Evolutionary conservation across 2,113 vertebrate genomes (phyloP).

Genomic region (Catharus fuscescens): DNA sequence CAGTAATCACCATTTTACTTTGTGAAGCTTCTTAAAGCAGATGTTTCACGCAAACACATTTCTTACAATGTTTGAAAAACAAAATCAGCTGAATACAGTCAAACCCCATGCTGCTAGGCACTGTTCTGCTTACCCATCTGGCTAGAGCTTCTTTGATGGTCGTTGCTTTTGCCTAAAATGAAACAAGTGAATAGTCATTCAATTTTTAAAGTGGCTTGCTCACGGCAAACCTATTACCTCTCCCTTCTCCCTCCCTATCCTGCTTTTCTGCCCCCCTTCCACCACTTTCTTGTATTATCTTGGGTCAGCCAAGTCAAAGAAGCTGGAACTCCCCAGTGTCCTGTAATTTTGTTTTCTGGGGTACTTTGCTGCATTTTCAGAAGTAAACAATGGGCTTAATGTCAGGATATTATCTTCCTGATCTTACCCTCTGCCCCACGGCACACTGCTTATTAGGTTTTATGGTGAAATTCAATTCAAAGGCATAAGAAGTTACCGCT

Average conservation of each 20-base stretch:
- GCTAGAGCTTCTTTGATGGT: conserved; percentile 91
- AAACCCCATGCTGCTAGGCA: neutral
- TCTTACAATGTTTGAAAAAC: neutral
- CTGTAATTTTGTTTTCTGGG: neutral
- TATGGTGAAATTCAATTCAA: neutral
- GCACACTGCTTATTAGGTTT: neutral
- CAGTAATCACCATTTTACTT: neutral
- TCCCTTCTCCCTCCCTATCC: neutral
- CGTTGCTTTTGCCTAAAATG: conserved; percentile 88
- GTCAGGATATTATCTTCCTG: neutral
- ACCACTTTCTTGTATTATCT: neutral
- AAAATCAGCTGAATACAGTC: neutral
- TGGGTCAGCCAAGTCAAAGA: neutral
- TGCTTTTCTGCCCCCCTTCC: neutral
- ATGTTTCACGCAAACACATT: neutral
- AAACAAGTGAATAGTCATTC: neutral
- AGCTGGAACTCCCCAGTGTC: neutral
- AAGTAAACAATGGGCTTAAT: neutral
- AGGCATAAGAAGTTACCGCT: neutral
- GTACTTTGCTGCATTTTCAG: neutral
- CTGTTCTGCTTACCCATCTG: conserved; percentile 86
- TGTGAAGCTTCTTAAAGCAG: neutral
- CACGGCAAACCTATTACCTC: neutral
- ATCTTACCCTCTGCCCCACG: neutral
- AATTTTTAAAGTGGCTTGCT: neutral